Percentiles rank a stretch among this genome's conserved stretches.
These are phyloP conservation scores for Ischnus inquisitorius DNA, from an alignment of 2,888 invertebrate genomes.

Conservation along the genomic window DNA sequence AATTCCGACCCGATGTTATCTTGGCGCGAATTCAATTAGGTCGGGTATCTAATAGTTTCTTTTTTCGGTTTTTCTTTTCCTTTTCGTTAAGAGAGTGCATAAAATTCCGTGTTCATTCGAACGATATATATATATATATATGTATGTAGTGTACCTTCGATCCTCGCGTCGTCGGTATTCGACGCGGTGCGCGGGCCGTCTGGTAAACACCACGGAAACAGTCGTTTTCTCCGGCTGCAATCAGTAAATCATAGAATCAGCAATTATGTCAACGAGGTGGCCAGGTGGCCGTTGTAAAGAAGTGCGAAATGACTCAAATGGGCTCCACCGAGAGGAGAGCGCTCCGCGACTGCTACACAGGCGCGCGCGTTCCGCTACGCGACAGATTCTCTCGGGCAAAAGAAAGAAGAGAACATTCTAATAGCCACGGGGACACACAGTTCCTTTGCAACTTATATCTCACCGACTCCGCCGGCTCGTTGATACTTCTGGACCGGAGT, in stretches of 20 bases:
- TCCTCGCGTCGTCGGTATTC: slow-evolving; percentile 9
- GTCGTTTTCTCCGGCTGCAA: slow-evolving; percentile 28
- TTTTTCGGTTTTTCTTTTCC: no score
- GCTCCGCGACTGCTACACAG: slow-evolving; percentile 35
- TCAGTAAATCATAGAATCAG: slow-evolving; percentile 64
- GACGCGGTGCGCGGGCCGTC: slow-evolving; percentile 5
- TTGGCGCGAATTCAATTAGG: slow-evolving; percentile 62
- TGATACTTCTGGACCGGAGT: slow-evolving; percentile 54
- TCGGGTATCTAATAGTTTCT: slow-evolving; percentile 29
- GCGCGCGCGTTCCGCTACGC: slow-evolving; percentile 62
- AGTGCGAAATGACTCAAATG: slow-evolving; percentile 54
- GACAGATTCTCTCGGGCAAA: slow-evolving; percentile 55
- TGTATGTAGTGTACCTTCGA: slow-evolving; percentile 4
- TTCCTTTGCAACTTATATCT: slow-evolving; percentile 50
- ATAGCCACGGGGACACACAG: slow-evolving; percentile 42
- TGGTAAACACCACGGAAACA: slow-evolving; percentile 12
- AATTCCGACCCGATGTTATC: slow-evolving; percentile 18
- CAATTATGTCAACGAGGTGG: slow-evolving; percentile 68
- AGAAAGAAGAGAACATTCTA: slow-evolving; percentile 62
- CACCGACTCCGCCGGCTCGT: slow-evolving; percentile 28
- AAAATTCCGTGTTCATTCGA: neutral
- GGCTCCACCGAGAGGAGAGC: slow-evolving; percentile 9
- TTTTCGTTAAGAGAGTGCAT: slow-evolving; percentile 46
- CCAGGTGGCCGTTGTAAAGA: slow-evolving; percentile 43
- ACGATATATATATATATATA: no score